These are phyloP conservation scores for Colius striatus DNA, from an alignment of 2,113 vertebrate species.

Conservation along the genomic window DNA sequence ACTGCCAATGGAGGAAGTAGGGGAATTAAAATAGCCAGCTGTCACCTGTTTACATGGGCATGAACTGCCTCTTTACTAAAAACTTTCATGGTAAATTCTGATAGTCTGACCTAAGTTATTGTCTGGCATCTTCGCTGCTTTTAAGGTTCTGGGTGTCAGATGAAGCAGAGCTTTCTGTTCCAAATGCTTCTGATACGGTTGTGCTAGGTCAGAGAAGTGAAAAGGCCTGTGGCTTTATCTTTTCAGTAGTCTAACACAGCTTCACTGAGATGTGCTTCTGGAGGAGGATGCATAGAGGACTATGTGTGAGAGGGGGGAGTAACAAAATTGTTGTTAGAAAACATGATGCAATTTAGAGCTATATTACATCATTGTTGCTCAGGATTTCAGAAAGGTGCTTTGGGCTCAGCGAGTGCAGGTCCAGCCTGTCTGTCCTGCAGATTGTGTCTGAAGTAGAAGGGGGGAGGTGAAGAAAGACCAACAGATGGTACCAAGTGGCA, in stretches of 20 bases:
- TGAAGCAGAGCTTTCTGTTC: not conserved
- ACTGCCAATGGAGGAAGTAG: not conserved
- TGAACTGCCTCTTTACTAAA: not conserved
- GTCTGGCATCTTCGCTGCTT: not conserved
- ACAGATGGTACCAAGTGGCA: not conserved
- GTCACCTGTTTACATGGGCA: not conserved
- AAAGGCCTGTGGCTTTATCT: not conserved
- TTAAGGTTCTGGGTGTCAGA: not conserved
- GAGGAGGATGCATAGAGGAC: no score
- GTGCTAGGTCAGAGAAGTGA: not conserved
- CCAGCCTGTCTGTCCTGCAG: rapidly evolving
- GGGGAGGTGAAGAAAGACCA: not conserved
- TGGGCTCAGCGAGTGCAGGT: not conserved
- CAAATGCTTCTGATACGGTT: not conserved
- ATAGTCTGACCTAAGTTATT: not conserved
- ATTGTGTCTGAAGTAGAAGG: not conserved
- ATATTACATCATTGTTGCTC: rapidly evolving
- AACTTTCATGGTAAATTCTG: not conserved
- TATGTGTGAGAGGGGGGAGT: rapidly evolving
- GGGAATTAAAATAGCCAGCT: not conserved
- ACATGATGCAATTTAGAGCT: rapidly evolving
- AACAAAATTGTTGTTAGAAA: not conserved
- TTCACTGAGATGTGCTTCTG: rapidly evolving
- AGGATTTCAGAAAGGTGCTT: not conserved
- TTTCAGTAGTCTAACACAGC: not conserved